Evolutionary conservation across 2,113 vertebrate genomes (phyloP).

Genomic region (Arizona elegans): DNA sequence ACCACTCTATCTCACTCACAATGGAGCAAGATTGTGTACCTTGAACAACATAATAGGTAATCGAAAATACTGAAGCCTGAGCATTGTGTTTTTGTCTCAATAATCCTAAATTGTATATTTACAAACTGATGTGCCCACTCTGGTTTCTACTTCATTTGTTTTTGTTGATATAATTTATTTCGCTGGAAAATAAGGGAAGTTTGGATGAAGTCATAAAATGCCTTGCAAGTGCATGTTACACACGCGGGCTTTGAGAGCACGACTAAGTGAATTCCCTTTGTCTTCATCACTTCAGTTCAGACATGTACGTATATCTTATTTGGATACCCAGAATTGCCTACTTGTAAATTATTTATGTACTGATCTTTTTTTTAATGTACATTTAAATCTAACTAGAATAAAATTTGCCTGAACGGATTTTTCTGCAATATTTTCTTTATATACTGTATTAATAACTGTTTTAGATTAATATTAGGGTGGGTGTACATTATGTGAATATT

Average conservation of each 20-base stretch:
- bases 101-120: background rate
- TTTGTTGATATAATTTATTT: conserved; percentile 19
- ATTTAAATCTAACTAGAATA: conserved; percentile 58
- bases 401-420: conserved; percentile 70
- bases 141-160: background rate
- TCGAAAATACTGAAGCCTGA: conserved; percentile 17
- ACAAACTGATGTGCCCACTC: conserved; percentile 3
- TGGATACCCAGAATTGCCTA: conserved; percentile 51
- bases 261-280: conserved; percentile 54
- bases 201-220: conserved; percentile 31
- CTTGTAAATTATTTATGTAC: conserved; percentile 65
- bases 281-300: conserved; percentile 50
- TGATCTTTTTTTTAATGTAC: conserved; percentile 63
- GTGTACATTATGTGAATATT: background rate
- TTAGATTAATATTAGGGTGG: background rate
- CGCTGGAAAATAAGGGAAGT: background rate
- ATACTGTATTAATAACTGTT: background rate
- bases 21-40: conserved; percentile 1
- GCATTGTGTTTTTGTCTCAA: background rate
- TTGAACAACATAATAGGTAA: conserved; percentile 21
- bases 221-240: conserved; percentile 41
- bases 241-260: conserved; percentile 56
- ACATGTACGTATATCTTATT: conserved; percentile 51
- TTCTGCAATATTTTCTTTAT: conserved; percentile 48
- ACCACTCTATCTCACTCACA: background rate